Evolutionary conservation across 2,113 vertebrate species (phyloP).

Genomic region (Carassius carassius): DNA sequence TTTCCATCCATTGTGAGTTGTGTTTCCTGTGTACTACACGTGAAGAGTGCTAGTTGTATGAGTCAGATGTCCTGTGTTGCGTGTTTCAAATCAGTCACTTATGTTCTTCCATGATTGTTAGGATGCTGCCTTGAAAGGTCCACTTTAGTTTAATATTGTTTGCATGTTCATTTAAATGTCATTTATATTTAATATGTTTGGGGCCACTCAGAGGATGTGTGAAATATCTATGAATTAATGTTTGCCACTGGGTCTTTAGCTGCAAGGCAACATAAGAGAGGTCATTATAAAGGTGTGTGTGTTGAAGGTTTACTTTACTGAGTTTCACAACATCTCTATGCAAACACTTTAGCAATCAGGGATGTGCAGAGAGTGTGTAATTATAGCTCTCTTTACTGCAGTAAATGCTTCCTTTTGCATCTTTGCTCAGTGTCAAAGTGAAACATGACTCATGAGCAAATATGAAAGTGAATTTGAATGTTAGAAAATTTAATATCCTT

Average conservation of each 20-base stretch:
- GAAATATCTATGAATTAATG: background rate
- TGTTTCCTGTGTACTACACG: background rate
- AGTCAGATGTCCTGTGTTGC: no score
- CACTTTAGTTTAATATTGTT: background rate
- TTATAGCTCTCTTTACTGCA: background rate
- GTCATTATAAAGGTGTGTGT: slow-evolving; percentile 44
- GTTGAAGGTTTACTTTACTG: slow-evolving; percentile 22
- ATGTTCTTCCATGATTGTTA: no score
- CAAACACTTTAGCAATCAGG: slow-evolving; percentile 43
- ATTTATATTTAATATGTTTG: background rate
- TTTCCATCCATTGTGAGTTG: background rate
- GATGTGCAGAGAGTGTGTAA: background rate
- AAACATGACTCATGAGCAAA: slow-evolving; percentile 13
- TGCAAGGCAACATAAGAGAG: slow-evolving; percentile 40
- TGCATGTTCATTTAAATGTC: background rate
- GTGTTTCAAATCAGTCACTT: no score
- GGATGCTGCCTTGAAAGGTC: background rate
- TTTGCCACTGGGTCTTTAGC: background rate
- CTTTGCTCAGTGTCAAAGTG: background rate
- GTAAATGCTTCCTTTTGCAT: slow-evolving; percentile 28
- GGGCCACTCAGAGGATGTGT: background rate
- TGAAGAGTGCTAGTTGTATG: background rate
- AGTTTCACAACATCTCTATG: slow-evolving; percentile 19
- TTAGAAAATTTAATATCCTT: background rate
- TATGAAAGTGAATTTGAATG: background rate